Conservation (phyloP, 2,797 vertebrate genomes). For the Lepilemur septentrionalis region DNA sequence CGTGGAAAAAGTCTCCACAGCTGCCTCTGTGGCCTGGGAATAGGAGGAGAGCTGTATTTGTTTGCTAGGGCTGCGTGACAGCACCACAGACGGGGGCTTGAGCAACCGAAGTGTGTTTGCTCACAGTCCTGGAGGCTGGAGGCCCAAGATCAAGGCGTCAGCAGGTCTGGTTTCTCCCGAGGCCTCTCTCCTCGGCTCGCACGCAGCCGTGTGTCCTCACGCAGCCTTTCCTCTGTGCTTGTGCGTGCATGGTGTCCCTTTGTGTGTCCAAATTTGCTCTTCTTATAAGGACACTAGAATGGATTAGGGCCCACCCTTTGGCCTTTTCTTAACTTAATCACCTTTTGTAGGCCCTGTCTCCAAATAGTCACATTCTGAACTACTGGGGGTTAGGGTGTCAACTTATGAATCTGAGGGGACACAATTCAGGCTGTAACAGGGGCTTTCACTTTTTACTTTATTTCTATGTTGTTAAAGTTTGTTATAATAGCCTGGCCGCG, state of each 20-base stretch:
- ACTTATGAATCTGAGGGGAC: neutral
- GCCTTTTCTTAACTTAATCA: neutral
- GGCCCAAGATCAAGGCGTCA: neutral
- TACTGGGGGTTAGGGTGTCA: neutral
- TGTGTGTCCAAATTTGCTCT: neutral
- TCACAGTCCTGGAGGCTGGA: neutral
- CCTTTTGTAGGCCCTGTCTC: neutral
- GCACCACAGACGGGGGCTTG: neutral
- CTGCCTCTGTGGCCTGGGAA: neutral
- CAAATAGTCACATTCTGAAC: neutral
- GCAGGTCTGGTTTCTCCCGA: neutral
- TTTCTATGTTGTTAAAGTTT: neutral
- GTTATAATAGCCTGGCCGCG: no score
- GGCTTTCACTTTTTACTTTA: neutral
- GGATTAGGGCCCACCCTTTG: neutral
- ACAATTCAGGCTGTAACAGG: neutral
- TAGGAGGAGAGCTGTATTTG: neutral
- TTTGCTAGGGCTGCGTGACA: neutral
- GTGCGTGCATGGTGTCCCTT: neutral
- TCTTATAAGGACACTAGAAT: neutral
- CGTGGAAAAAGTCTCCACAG: neutral
- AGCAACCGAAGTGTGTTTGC: neutral
- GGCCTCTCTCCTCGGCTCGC: neutral
- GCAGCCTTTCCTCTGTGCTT: neutral
- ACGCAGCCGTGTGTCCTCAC: fast-evolving